Conservation (phyloP, 1,140 invertebrate genomes). For the Pseudomyrmex cubaensis region DNA sequence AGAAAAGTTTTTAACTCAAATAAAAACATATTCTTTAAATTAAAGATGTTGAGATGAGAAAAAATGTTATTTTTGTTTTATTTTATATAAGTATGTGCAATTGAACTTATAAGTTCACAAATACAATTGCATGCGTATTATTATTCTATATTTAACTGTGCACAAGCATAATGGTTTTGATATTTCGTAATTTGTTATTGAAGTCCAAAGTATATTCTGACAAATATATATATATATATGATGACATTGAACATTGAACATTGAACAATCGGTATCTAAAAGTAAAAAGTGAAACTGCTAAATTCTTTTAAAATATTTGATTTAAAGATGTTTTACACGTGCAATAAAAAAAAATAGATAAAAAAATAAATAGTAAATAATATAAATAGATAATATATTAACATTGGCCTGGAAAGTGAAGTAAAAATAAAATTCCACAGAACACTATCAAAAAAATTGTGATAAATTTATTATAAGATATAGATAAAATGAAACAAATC, state of each 20-base stretch:
- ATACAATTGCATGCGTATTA: background rate
- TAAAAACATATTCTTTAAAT: background rate
- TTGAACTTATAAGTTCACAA: background rate
- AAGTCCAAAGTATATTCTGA: background rate
- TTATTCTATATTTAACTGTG: conserved; percentile 26
- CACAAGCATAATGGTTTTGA: background rate
- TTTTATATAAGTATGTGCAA: background rate
- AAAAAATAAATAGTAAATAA: background rate
- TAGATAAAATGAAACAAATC: no score
- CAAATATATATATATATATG: background rate
- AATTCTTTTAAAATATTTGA: background rate
- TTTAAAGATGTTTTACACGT: background rate
- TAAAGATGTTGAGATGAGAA: background rate
- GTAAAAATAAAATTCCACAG: no score
- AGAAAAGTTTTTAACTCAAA: background rate
- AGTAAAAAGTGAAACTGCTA: background rate
- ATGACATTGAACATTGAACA: conserved; percentile 21
- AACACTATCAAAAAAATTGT: no score
- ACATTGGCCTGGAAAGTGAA: no score
- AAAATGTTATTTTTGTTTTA: background rate
- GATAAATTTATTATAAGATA: no score
- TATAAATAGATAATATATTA: background rate
- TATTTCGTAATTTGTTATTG: conserved; percentile 35
- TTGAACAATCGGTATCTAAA: conserved; percentile 9
- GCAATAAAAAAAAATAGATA: conserved; percentile 15